phyloP scores from a whole-genome alignment of 2,888 invertebrate species.

The Clistopyga incitator region DNA sequence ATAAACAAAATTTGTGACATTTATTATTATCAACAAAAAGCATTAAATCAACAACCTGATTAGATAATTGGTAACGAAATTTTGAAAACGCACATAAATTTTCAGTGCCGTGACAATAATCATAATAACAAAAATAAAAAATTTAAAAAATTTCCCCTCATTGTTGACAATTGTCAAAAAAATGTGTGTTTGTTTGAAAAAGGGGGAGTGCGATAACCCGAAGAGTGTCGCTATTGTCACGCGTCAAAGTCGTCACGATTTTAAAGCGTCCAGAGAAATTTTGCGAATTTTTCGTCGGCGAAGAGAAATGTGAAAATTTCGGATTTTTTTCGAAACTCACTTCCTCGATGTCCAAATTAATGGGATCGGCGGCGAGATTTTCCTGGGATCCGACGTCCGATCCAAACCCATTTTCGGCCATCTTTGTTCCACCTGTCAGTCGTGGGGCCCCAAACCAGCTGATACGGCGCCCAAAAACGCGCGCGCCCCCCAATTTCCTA shows the following conservation, averaged over 20 bases:
- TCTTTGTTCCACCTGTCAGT: slow-evolving; percentile 76
- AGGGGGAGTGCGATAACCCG: slow-evolving; percentile 57
- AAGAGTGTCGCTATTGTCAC: slow-evolving; percentile 40
- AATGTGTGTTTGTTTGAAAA: slow-evolving; percentile 33
- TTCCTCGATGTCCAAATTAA: slow-evolving; percentile 90
- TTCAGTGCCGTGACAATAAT: not conserved
- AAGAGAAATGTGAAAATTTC: not conserved
- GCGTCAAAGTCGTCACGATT: not conserved
- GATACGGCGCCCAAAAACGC: slow-evolving; percentile 56
- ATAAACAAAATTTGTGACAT: not conserved
- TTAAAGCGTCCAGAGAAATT: not conserved
- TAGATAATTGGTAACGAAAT: not conserved
- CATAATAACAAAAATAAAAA: not conserved
- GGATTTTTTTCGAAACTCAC: slow-evolving; percentile 80
- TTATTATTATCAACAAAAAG: not conserved
- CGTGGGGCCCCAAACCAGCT: slow-evolving; percentile 56
- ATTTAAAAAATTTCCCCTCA: not conserved
- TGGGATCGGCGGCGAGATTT: slow-evolving; percentile 86
- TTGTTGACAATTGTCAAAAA: slow-evolving; percentile 23
- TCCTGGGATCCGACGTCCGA: slow-evolving; percentile 89
- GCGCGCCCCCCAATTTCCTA: slow-evolving; percentile 13
- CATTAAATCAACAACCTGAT: not conserved
- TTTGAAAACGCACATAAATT: not conserved
- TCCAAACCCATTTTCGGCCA: slow-evolving; percentile 85
- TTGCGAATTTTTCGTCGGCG: not conserved